phyloP scores from a whole-genome alignment of 1,140 invertebrate species.

The Neodiprion fabricii region DNA sequence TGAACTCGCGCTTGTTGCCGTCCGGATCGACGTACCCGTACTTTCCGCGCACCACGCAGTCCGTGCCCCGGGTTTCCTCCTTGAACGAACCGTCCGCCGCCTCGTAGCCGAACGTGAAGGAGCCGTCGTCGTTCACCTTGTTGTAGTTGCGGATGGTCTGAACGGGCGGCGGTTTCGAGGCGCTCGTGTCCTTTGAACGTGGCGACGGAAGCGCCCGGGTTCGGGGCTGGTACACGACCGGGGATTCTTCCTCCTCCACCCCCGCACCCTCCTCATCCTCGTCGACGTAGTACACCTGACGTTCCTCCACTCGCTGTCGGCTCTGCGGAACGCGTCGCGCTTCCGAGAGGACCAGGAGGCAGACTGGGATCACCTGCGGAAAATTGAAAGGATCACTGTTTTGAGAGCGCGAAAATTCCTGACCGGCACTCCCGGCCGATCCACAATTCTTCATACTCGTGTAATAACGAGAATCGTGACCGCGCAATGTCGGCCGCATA shows the following conservation, averaged over 20 bases:
- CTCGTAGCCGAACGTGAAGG: slow-evolving; percentile 88
- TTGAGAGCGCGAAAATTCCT: background rate
- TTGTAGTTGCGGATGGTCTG: slow-evolving; percentile 83
- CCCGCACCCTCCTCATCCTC: slow-evolving; percentile 46
- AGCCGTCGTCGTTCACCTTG: slow-evolving; percentile 84
- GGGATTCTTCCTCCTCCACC: slow-evolving; percentile 45
- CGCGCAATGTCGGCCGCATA: background rate
- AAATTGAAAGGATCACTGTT: background rate
- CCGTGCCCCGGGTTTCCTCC: slow-evolving; percentile 84
- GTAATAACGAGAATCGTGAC: background rate
- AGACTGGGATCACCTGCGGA: slow-evolving; percentile 52
- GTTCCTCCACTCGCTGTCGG: slow-evolving; percentile 46
- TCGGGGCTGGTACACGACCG: slow-evolving; percentile 53
- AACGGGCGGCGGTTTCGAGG: slow-evolving; percentile 73
- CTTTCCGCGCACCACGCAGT: slow-evolving; percentile 87
- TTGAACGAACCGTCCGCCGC: slow-evolving; percentile 90
- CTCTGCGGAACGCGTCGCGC: slow-evolving; percentile 51
- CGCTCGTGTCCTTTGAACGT: slow-evolving; percentile 63
- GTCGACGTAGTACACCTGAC: slow-evolving; percentile 55
- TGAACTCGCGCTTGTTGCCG: slow-evolving; percentile 86
- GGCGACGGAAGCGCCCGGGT: slow-evolving; percentile 51
- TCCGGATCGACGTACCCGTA: slow-evolving; percentile 90
- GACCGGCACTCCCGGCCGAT: background rate
- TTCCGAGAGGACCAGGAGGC: slow-evolving; percentile 46
- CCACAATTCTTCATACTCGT: background rate